Evolutionary conservation across 2,797 vertebrate species (phyloP).

Genomic region (Falco novaeseelandiae): DNA sequence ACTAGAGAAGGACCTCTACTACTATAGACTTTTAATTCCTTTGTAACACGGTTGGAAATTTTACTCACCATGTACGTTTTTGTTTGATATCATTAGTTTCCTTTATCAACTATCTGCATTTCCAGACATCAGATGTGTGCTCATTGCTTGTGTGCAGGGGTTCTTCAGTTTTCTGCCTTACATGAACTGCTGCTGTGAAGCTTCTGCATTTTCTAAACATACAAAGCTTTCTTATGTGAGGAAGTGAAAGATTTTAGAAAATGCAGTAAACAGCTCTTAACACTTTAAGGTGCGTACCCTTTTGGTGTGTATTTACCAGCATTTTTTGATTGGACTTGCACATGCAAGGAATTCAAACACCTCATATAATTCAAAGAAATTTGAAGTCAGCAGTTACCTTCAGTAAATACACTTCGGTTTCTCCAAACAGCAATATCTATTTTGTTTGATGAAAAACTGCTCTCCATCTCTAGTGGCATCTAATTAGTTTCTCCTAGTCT

Average conservation of each 20-base stretch:
- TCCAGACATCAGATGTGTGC: neutral
- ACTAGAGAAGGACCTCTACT: neutral
- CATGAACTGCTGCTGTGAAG: neutral
- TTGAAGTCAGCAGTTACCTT: neutral
- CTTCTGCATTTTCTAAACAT: neutral
- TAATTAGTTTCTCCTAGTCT: neutral
- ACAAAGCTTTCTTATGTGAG: neutral
- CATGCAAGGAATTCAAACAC: neutral
- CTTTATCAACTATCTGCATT: neutral
- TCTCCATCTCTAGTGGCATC: neutral
- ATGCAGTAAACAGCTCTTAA: neutral
- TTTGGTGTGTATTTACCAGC: neutral
- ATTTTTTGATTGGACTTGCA: neutral
- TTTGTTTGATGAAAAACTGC: neutral
- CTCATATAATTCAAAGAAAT: neutral
- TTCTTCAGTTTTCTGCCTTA: neutral
- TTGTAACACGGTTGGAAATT: neutral
- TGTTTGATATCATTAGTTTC: neutral
- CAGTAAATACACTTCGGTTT: conserved; percentile 8
- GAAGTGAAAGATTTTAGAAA: neutral
- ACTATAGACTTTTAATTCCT: neutral
- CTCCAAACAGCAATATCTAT: neutral
- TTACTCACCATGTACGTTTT: neutral
- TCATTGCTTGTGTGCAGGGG: neutral
- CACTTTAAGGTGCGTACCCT: neutral